Evolutionary conservation across 1,140 invertebrate species (phyloP).

Genomic region (Ostrea edulis): DNA sequence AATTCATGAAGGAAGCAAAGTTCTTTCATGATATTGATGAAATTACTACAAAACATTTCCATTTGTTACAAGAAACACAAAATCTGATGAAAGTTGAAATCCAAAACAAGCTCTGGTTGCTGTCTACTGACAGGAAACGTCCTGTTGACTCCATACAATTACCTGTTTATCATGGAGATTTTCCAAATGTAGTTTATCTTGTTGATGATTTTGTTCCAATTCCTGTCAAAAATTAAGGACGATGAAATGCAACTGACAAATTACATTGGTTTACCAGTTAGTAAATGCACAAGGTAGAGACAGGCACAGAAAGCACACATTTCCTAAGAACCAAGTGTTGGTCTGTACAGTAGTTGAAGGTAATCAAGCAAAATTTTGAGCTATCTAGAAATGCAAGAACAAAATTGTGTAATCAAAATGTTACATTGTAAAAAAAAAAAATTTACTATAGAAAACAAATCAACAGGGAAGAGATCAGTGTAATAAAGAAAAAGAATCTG

Average conservation of each 20-base stretch:
- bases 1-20: not conserved
- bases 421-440: not conserved
- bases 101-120: slow-evolving; percentile 25
- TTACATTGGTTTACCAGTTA: not conserved
- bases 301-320: not conserved
- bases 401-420: not conserved
- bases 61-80: slow-evolving; percentile 7
- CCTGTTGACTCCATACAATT: not conserved
- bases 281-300: not conserved
- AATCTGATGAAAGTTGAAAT: not conserved
- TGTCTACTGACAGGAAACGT: not conserved
- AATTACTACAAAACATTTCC: not conserved
- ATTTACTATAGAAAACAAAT: not conserved
- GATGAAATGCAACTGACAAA: slow-evolving; percentile 15
- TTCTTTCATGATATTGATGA: not conserved
- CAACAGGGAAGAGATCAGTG: not conserved
- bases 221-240: slow-evolving; percentile 60
- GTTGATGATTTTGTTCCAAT: slow-evolving; percentile 75
- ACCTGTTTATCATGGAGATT: slow-evolving; percentile 78
- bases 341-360: not conserved
- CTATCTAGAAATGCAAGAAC: not conserved
- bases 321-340: not conserved
- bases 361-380: not conserved
- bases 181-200: slow-evolving; percentile 75
- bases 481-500: not conserved